Percentiles rank a stretch among this genome's conserved stretches.
phyloP scores from a whole-genome alignment of 2,797 vertebrate genomes.

The Corythornis leucogaster region DNA sequence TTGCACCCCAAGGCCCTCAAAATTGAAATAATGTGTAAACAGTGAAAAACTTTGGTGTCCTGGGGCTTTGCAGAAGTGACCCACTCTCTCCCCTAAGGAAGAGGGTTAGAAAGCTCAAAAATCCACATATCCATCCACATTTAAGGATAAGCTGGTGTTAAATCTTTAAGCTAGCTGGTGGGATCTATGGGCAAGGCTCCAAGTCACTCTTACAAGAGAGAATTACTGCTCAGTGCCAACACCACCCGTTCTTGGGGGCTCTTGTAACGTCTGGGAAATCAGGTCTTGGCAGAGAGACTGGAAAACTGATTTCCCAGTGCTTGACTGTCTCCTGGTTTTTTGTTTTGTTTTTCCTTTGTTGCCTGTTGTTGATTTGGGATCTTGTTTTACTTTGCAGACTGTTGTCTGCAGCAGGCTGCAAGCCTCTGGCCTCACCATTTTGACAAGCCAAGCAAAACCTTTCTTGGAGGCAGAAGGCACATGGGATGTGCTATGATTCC shows the following conservation, averaged over 20 bases:
- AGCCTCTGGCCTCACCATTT: background rate
- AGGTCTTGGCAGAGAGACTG: background rate
- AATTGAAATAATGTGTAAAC: background rate
- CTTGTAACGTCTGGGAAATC: background rate
- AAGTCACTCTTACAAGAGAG: background rate
- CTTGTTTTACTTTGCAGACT: background rate
- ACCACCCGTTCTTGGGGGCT: rapidly evolving
- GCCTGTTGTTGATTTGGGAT: background rate
- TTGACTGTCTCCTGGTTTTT: too few relatives aligned
- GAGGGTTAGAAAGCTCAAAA: background rate
- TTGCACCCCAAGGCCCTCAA: background rate
- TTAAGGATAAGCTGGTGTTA: background rate
- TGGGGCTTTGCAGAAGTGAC: background rate
- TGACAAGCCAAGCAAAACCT: background rate
- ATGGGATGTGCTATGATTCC: rapidly evolving
- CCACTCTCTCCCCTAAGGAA: background rate
- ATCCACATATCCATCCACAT: background rate
- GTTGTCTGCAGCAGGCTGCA: background rate
- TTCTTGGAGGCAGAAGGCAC: background rate
- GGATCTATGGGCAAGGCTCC: background rate
- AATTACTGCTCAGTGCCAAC: background rate
- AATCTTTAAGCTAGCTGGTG: background rate
- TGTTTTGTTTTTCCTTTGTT: background rate
- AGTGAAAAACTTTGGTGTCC: background rate
- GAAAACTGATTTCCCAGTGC: background rate